Conservation (phyloP, 1,140 invertebrate species). For the Orussus abietinus region DNA sequence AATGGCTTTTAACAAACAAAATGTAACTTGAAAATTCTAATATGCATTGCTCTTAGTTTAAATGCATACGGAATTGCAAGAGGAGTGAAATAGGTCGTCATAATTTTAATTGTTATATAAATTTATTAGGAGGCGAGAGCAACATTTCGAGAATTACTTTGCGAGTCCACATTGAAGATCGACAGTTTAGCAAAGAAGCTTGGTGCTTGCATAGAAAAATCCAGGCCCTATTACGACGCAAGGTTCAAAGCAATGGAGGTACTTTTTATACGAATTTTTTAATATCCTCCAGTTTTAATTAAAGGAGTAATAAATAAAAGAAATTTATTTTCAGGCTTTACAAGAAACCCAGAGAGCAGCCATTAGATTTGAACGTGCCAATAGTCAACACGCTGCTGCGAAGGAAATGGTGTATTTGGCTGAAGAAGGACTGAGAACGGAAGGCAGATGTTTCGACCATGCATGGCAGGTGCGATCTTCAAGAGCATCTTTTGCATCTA, state of each 20-base stretch:
- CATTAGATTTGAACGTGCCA: slow-evolving; percentile 87
- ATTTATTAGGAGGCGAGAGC: slow-evolving; percentile 71
- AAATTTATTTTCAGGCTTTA: slow-evolving; percentile 49
- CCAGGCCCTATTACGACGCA: slow-evolving; percentile 88
- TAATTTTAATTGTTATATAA: no score
- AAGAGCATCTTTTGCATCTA: background rate
- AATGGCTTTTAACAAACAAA: no score
- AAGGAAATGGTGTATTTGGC: slow-evolving; percentile 92
- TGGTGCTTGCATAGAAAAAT: slow-evolving; percentile 82
- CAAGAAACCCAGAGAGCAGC: slow-evolving; percentile 78
- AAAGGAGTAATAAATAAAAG: slow-evolving; percentile 7
- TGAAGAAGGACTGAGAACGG: slow-evolving; percentile 75
- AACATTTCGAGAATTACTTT: slow-evolving; percentile 77
- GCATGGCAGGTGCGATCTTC: slow-evolving; percentile 75
- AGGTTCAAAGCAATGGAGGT: slow-evolving; percentile 73
- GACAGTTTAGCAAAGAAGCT: slow-evolving; percentile 80
- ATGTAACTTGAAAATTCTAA: no score
- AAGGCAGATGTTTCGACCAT: slow-evolving; percentile 67
- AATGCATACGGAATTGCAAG: no score
- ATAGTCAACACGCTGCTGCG: slow-evolving; percentile 86
- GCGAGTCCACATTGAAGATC: slow-evolving; percentile 79
- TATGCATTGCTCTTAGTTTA: no score
- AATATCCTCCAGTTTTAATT: no score
- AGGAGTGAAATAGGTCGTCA: no score
- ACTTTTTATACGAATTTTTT: no score